These are phyloP conservation scores for Lepidostoma basale DNA, from an alignment of 1,140 invertebrate species.

Conservation along the genomic window DNA sequence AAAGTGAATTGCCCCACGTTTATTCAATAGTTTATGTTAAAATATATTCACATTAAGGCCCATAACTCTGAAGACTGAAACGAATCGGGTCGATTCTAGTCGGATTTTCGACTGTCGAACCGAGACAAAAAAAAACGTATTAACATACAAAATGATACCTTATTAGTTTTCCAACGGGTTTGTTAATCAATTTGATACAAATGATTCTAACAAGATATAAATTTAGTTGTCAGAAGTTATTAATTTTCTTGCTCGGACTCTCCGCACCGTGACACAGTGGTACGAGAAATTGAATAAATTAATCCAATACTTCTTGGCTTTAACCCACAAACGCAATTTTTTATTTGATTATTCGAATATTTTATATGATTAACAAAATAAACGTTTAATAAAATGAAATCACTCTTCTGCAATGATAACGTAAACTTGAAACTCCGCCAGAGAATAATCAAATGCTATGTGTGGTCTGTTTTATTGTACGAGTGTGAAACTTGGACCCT, in stretches of 20 bases:
- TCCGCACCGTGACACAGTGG: neutral
- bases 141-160: slow-evolving; percentile 19
- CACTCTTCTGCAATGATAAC: too few species aligned
- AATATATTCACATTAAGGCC: slow-evolving; percentile 19
- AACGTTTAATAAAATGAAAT: too few species aligned
- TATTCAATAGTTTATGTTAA: slow-evolving; percentile 23
- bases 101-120: neutral
- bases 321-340: too few species aligned
- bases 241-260: neutral
- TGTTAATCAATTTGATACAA: slow-evolving; percentile 21
- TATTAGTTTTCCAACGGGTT: slow-evolving; percentile 18
- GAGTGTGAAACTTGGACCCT: too few species aligned
- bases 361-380: too few species aligned
- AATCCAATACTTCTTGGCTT: too few species aligned
- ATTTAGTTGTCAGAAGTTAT: slow-evolving; percentile 14
- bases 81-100: slow-evolving; percentile 8
- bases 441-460: too few species aligned
- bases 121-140: slow-evolving; percentile 7
- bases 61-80: slow-evolving; percentile 9
- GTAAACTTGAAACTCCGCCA: too few species aligned
- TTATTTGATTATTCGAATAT: too few species aligned
- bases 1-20: neutral
- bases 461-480: too few species aligned
- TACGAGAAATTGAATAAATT: too few species aligned
- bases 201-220: slow-evolving; percentile 25